A percentile compares a stretch with the other conserved stretches of the same genome.
Evolutionary conservation across 2,113 vertebrate genomes (phyloP).

Genomic region (Stegostoma tigrinum): DNA sequence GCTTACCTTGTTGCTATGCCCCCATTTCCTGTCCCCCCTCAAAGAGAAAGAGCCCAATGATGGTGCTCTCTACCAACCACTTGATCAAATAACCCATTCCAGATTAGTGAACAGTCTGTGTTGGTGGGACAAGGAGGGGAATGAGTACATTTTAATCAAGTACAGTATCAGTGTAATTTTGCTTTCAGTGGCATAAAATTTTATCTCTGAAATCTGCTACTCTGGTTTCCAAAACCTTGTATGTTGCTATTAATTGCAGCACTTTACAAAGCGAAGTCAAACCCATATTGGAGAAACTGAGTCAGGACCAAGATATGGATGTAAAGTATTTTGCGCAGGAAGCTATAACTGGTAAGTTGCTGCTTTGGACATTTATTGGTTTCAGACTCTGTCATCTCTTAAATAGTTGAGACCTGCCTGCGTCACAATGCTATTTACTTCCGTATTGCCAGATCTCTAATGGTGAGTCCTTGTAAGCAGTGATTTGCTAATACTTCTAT

Average conservation of each 20-base stretch:
- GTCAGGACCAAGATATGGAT: slow-evolving; percentile 78
- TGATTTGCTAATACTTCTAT: not conserved
- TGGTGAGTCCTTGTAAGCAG: no score
- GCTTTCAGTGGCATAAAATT: not conserved
- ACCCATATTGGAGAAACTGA: slow-evolving; percentile 73
- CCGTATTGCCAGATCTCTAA: not conserved
- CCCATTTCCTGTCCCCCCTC: not conserved
- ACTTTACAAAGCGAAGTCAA: slow-evolving; percentile 77
- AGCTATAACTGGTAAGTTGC: slow-evolving; percentile 71
- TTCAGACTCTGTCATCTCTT: not conserved
- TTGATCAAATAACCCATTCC: not conserved
- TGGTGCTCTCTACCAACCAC: not conserved
- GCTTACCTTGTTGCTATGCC: not conserved
- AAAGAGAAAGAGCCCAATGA: not conserved
- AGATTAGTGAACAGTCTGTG: not conserved
- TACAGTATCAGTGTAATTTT: not conserved
- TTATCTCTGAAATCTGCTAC: not conserved
- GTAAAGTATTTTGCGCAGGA: slow-evolving; percentile 88
- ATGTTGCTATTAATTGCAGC: slow-evolving; percentile 47
- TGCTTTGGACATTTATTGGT: not conserved
- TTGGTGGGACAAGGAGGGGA: not conserved
- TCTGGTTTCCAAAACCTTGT: not conserved
- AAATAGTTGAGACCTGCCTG: not conserved
- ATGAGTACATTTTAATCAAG: not conserved
- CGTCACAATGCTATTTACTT: not conserved